These are phyloP conservation scores for Melanotaenia pygmaea DNA, from an alignment of 2,797 vertebrate species.

Conservation along the genomic window DNA sequence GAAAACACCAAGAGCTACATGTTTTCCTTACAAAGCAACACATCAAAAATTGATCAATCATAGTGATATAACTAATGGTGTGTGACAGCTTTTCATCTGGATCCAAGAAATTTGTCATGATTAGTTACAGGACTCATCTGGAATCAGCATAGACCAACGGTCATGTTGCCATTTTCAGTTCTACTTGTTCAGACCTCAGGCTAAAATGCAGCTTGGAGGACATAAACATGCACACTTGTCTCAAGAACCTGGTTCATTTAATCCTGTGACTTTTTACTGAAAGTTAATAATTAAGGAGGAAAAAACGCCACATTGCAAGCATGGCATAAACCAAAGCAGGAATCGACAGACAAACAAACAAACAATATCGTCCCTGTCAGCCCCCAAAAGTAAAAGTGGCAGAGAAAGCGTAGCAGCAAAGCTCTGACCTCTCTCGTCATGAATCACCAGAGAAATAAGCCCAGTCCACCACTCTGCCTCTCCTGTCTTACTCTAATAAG, in stretches of 20 bases:
- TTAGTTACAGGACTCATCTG: constrained; percentile 19
- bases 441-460: constrained; percentile 51
- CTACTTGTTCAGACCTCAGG: constrained; percentile 48
- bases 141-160: constrained; percentile 26
- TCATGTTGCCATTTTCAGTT: constrained; percentile 70
- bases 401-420: constrained; percentile 39
- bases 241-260: constrained; percentile 48
- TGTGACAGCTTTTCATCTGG: constrained; percentile 18
- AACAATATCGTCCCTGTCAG: constrained; percentile 37
- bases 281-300: constrained; percentile 41
- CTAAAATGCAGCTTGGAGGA: constrained; percentile 39
- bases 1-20: constrained; percentile 21
- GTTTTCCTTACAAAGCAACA: constrained; percentile 6
- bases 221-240: constrained; percentile 25
- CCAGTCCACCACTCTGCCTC: constrained; percentile 7
- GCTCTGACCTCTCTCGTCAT: constrained; percentile 46
- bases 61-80: background rate
- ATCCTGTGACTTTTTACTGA: constrained; percentile 47
- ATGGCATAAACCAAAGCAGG: constrained; percentile 20
- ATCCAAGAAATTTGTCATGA: constrained; percentile 9
- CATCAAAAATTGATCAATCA: constrained; percentile 8
- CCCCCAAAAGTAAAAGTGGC: constrained; percentile 49
- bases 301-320: constrained; percentile 32
- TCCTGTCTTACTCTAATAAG: background rate
- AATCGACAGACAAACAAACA: constrained; percentile 16